phyloP scores from a whole-genome alignment of 2,888 invertebrate species.

The Xanthia togata region DNA sequence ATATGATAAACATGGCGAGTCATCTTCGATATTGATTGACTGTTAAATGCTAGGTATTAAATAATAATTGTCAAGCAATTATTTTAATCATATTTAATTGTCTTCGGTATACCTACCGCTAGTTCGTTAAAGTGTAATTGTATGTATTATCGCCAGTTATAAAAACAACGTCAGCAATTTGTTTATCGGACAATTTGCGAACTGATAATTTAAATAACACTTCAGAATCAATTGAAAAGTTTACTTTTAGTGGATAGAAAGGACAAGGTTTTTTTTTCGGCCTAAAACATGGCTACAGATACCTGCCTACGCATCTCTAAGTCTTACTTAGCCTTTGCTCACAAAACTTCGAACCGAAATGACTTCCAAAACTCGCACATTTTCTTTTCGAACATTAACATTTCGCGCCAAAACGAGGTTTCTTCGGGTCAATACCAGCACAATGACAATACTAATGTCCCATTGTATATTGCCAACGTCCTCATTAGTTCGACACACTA shows the following conservation, averaged over 20 bases:
- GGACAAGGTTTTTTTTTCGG: neutral
- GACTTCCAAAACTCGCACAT: constrained; percentile 28
- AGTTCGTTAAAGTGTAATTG: neutral
- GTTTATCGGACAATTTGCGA: neutral
- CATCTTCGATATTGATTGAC: constrained; percentile 25
- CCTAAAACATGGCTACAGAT: too few relatives aligned
- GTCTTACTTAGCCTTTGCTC: neutral
- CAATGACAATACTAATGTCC: constrained; percentile 64
- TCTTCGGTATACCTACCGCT: constrained; percentile 1
- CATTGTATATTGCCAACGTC: constrained; percentile 62
- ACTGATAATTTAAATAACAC: too few relatives aligned
- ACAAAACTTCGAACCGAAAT: neutral
- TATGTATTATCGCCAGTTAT: neutral
- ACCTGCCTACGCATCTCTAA: neutral
- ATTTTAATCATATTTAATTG: constrained; percentile 35
- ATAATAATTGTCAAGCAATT: constrained; percentile 34
- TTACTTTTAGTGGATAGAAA: neutral
- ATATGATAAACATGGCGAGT: neutral
- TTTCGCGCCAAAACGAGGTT: constrained; percentile 52
- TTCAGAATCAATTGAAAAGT: neutral
- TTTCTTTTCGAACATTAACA: constrained; percentile 44
- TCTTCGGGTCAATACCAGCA: constrained; percentile 62
- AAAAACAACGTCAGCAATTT: neutral
- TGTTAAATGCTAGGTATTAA: constrained; percentile 22
- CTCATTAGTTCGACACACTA: constrained; percentile 45